Evolutionary conservation across 2,888 invertebrate species (phyloP).

Genomic region (Heliconius charithonia): DNA sequence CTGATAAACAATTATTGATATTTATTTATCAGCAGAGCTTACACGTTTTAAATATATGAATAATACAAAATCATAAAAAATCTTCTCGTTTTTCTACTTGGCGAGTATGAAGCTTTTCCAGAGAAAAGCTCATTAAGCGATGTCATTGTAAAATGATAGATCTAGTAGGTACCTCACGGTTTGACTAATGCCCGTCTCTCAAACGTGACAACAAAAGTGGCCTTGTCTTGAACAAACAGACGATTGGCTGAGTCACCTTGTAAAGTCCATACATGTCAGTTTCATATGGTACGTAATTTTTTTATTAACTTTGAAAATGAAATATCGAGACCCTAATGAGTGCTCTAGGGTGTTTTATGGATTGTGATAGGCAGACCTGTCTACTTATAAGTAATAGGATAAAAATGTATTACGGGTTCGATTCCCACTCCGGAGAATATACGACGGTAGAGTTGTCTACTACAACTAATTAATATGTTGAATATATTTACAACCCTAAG

Average conservation of each 20-base stretch:
- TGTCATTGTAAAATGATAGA: conserved; percentile 23
- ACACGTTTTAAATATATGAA: background rate
- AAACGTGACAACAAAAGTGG: conserved; percentile 30
- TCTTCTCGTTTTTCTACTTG: background rate
- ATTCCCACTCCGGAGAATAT: no score
- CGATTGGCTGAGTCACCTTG: conserved; percentile 24
- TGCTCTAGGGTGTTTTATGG: background rate
- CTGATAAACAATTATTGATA: no score
- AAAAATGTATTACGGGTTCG: background rate
- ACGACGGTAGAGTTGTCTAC: no score
- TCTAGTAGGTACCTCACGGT: conserved; percentile 11
- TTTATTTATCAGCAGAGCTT: background rate
- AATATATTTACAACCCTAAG: no score
- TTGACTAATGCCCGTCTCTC: conserved; percentile 28
- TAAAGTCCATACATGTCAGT: conserved; percentile 16
- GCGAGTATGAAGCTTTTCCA: background rate
- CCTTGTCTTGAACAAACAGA: conserved; percentile 23
- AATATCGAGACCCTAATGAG: background rate
- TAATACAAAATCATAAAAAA: background rate
- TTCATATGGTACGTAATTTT: background rate
- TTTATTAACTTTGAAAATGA: conserved; percentile 1
- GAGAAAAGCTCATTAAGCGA: background rate
- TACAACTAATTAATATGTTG: no score
- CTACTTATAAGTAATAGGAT: background rate
- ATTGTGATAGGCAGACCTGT: background rate